These are phyloP conservation scores for Drosophila repletoides DNA, from an alignment of 1,140 invertebrate genomes.

Conservation along the genomic window DNA sequence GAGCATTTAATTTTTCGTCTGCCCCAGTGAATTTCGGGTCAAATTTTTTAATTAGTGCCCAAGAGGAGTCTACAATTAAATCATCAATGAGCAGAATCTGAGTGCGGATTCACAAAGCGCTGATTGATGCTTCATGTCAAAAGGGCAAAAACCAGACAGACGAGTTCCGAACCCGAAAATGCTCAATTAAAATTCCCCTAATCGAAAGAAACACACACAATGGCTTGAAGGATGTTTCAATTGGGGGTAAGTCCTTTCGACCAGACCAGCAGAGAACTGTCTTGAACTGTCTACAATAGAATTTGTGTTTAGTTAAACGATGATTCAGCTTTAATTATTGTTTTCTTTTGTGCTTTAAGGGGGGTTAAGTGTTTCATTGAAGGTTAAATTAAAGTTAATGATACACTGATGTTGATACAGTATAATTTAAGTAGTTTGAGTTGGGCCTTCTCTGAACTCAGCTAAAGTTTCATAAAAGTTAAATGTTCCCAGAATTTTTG, in stretches of 20 bases:
- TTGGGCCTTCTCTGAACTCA: background rate
- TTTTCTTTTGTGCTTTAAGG: conserved; percentile 7
- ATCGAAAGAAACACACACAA: conserved; percentile 20
- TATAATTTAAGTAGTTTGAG: background rate
- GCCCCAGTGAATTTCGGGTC: conserved; percentile 24
- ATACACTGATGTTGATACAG: conserved; percentile 3
- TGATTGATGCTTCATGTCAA: conserved; percentile 42
- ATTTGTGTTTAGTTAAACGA: conserved; percentile 42
- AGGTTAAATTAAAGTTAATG: conserved; percentile 71
- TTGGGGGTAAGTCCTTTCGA: conserved; percentile 6
- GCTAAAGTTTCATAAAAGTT: conserved; percentile 14
- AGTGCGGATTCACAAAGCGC: background rate
- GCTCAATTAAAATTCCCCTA: conserved; percentile 31
- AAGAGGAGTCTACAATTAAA: conserved; percentile 39
- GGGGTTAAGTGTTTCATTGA: conserved; percentile 41
- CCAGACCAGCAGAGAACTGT: conserved; percentile 15
- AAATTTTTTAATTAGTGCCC: conserved; percentile 38
- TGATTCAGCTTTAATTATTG: conserved; percentile 64
- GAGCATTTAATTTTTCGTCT: conserved; percentile 37
- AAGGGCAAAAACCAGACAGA: conserved; percentile 19
- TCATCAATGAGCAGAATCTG: conserved; percentile 19
- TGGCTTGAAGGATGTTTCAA: conserved; percentile 15
- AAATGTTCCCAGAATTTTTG: background rate
- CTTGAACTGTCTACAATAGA: conserved; percentile 48
- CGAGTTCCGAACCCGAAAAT: background rate